These are phyloP conservation scores for Pollicipes pollicipes DNA, from an alignment of 1,140 invertebrate genomes.

Conservation along the genomic window DNA sequence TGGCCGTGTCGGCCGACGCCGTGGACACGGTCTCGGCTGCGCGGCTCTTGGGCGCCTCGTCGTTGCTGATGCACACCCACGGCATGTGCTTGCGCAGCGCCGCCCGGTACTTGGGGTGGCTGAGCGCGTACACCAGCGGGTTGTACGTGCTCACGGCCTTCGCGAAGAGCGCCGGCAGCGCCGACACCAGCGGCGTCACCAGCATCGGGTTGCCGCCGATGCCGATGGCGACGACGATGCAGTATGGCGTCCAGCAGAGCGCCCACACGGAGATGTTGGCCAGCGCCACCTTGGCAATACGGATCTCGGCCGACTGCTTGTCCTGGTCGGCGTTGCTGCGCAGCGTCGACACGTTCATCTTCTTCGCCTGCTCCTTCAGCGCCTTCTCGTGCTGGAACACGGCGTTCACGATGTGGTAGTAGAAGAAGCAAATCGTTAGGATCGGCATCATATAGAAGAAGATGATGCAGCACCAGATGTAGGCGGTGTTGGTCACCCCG, in stretches of 20 bases:
- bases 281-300: constrained; percentile 27
- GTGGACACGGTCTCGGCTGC: neutral
- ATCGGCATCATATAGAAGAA: constrained; percentile 21
- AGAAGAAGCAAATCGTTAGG: constrained; percentile 25
- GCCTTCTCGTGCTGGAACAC: constrained; percentile 31
- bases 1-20: neutral
- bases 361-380: constrained; percentile 28
- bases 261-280: constrained; percentile 26
- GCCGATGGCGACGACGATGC: constrained; percentile 24
- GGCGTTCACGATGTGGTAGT: constrained; percentile 29
- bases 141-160: constrained; percentile 20
- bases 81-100: constrained; percentile 52
- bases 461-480: constrained; percentile 18
- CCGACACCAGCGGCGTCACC: constrained; percentile 25
- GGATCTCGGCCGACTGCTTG: constrained; percentile 19
- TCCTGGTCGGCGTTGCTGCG: constrained; percentile 20
- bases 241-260: constrained; percentile 29
- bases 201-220: constrained; percentile 22
- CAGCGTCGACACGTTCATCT: constrained; percentile 27
- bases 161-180: constrained; percentile 19
- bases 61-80: constrained; percentile 26
- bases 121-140: constrained; percentile 19
- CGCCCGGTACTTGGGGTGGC: constrained; percentile 41
- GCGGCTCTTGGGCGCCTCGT: neutral
- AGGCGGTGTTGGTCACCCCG: constrained; percentile 14